Percentiles rank a stretch among this genome's conserved stretches.
These are phyloP conservation scores for Heliothis subflexa DNA, from an alignment of 1,140 invertebrate species.

Conservation along the genomic window DNA sequence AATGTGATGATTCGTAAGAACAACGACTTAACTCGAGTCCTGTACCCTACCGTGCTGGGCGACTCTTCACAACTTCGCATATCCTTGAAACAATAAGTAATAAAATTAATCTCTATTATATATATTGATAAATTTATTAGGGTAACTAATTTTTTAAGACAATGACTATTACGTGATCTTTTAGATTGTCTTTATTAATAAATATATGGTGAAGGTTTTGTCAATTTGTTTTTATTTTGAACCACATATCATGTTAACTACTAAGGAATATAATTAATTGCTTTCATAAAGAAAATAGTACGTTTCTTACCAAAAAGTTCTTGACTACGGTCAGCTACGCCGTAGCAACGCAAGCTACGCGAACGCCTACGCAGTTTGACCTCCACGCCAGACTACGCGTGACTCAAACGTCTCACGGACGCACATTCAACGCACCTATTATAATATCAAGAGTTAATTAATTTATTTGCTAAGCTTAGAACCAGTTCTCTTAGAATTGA, in stretches of 20 bases:
- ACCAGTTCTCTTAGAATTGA: no score
- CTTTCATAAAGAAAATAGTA: not conserved
- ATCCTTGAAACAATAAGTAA: constrained; percentile 86
- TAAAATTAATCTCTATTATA: constrained; percentile 83
- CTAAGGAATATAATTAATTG: not conserved
- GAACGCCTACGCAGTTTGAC: not conserved
- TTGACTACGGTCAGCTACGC: not conserved
- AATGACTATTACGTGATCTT: constrained; percentile 86
- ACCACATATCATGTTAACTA: not conserved
- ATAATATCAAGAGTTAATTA: no score
- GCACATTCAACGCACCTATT: no score
- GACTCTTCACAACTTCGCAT: constrained; percentile 84
- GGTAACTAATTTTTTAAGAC: constrained; percentile 86
- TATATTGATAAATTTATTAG: constrained; percentile 86
- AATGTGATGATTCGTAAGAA: constrained; percentile 82
- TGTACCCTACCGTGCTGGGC: constrained; percentile 66
- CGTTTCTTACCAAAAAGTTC: not conserved
- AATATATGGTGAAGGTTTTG: constrained; percentile 86
- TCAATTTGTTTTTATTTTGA: constrained; percentile 81
- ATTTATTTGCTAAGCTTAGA: no score
- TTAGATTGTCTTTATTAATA: constrained; percentile 87
- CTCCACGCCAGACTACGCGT: no score
- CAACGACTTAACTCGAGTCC: constrained; percentile 79
- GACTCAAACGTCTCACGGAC: no score
- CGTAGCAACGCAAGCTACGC: not conserved